Evolutionary conservation across 1,140 invertebrate genomes (phyloP).

Genomic region (Ceratina australensis): DNA sequence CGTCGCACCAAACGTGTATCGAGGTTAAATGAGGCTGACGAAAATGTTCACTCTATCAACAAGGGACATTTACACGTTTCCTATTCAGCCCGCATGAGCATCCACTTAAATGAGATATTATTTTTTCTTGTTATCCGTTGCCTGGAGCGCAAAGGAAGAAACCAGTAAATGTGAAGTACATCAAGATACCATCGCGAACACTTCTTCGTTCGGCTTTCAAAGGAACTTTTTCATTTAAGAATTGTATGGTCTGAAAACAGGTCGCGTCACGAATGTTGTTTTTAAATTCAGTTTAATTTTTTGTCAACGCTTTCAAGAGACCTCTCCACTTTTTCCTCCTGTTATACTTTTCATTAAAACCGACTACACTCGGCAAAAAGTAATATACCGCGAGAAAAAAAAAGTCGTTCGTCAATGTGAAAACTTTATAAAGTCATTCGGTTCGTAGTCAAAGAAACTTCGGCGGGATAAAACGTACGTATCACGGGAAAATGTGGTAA

Average conservation of each 20-base stretch:
- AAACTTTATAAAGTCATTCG: not conserved
- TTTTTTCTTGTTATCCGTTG: too few relatives aligned
- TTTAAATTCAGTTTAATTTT: not conserved
- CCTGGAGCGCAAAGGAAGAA: too few relatives aligned
- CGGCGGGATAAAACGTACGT: not conserved
- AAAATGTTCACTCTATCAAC: too few relatives aligned
- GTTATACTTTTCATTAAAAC: constrained; percentile 17
- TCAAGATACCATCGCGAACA: not conserved
- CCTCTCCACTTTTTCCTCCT: constrained; percentile 12
- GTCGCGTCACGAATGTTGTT: not conserved
- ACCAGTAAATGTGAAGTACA: not conserved
- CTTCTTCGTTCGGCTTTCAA: not conserved
- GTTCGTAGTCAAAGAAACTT: not conserved
- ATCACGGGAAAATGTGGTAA: not conserved
- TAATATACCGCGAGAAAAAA: not conserved
- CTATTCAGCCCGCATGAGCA: too few relatives aligned
- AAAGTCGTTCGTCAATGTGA: not conserved
- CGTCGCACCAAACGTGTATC: too few relatives aligned
- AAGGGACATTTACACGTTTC: too few relatives aligned
- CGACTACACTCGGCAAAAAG: not conserved
- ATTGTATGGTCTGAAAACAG: not conserved
- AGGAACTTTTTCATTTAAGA: constrained; percentile 16
- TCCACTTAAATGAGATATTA: too few relatives aligned
- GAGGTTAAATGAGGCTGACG: too few relatives aligned
- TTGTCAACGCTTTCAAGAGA: not conserved